A percentile compares a stretch with the other conserved stretches of the same genome.
These are phyloP conservation scores for Troglohyphantes excavatus DNA, from an alignment of 2,888 invertebrate genomes.

Conservation along the genomic window DNA sequence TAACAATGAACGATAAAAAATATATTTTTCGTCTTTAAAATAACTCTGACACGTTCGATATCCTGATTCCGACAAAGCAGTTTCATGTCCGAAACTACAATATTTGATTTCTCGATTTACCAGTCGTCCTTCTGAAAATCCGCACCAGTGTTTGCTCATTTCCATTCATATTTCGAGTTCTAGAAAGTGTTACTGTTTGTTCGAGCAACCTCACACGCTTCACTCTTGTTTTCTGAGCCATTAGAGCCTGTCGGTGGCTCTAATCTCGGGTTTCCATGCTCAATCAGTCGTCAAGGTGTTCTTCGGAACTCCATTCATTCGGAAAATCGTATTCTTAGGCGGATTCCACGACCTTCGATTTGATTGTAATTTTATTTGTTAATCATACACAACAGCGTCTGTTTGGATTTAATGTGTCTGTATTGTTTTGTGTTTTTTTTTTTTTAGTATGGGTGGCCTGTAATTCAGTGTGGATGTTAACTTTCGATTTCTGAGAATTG, in stretches of 20 bases:
- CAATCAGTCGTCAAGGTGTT: not conserved
- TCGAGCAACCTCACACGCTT: not conserved
- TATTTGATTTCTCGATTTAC: no score
- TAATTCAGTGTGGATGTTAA: not conserved
- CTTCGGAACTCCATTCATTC: not conserved
- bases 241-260: not conserved
- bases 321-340: not conserved
- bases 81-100: no score
- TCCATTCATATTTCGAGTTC: no score
- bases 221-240: not conserved
- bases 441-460: not conserved
- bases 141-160: no score
- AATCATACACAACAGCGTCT: not conserved
- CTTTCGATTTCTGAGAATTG: not conserved
- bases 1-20: no score
- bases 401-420: no score
- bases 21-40: no score
- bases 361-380: not conserved
- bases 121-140: not conserved
- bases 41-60: no score
- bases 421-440: not conserved
- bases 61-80: no score
- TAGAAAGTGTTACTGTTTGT: not conserved
- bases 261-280: not conserved
- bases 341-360: not conserved